Conservation (phyloP, 2,113 vertebrate genomes). For the Ceyx margarethae region DNA sequence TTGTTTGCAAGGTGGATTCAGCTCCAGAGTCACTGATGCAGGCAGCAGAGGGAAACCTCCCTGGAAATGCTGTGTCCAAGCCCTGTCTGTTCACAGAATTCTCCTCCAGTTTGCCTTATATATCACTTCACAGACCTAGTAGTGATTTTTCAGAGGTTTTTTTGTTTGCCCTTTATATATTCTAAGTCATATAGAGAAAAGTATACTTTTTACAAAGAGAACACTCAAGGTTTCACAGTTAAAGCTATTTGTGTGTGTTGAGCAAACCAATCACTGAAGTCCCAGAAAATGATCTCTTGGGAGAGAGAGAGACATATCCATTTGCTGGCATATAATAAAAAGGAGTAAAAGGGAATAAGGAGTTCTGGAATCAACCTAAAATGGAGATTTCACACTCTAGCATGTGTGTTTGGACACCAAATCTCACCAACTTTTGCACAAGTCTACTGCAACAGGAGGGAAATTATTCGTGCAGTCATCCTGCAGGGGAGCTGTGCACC, state of each 20-base stretch:
- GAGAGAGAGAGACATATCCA: neutral
- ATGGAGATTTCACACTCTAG: neutral
- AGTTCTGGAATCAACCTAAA: neutral
- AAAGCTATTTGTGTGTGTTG: neutral
- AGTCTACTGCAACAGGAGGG: neutral
- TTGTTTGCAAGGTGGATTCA: neutral
- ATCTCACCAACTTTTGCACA: neutral
- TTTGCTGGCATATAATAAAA: neutral
- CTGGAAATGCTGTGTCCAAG: neutral
- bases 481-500: neutral
- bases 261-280: neutral
- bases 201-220: neutral
- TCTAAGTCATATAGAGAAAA: neutral
- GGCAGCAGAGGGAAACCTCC: neutral
- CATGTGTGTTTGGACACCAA: neutral
- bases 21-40: neutral
- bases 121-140: neutral
- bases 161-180: neutral
- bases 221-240: neutral
- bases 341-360: neutral
- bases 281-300: neutral
- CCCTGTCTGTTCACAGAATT: neutral
- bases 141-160: neutral
- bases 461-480: neutral
- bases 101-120: neutral